Conservation (phyloP, 2,797 vertebrate genomes). For the Argyrosomus regius region DNA sequence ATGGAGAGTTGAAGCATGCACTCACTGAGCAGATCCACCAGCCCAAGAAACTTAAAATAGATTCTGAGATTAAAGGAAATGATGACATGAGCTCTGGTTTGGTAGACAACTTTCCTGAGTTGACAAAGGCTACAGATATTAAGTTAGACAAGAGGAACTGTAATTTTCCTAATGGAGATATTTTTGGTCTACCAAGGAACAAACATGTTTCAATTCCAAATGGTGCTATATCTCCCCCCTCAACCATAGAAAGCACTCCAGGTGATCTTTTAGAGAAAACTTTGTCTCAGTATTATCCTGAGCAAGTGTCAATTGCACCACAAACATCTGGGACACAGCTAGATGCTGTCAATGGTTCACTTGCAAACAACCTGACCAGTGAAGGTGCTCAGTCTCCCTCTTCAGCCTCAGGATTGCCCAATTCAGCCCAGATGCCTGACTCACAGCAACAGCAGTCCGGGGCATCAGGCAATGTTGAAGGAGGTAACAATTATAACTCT, state of each 20-base stretch:
- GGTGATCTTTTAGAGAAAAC: slow-evolving; percentile 93
- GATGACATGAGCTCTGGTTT: slow-evolving; percentile 76
- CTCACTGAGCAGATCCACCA: slow-evolving; percentile 90
- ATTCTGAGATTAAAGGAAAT: slow-evolving; percentile 85
- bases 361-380: slow-evolving; percentile 85
- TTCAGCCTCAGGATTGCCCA: slow-evolving; percentile 94
- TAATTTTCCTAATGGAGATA: slow-evolving; percentile 88
- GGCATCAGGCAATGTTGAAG: slow-evolving; percentile 81
- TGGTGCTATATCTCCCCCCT: slow-evolving; percentile 92
- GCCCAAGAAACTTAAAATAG: slow-evolving; percentile 88
- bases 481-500: slow-evolving; percentile 81
- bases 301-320: slow-evolving; percentile 91
- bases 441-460: slow-evolving; percentile 86
- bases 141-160: slow-evolving; percentile 84
- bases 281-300: slow-evolving; percentile 93
- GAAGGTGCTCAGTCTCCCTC: slow-evolving; percentile 85
- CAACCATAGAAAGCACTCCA: slow-evolving; percentile 89
- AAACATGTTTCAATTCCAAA: slow-evolving; percentile 91
- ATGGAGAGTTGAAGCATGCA: slow-evolving; percentile 91
- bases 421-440: slow-evolving; percentile 87
- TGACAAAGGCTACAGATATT: slow-evolving; percentile 82
- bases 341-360: slow-evolving; percentile 87
- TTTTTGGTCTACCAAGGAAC: slow-evolving; percentile 88
- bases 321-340: slow-evolving; percentile 90
- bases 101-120: slow-evolving; percentile 81